phyloP scores from a whole-genome alignment of 2,797 vertebrate species.

The Periparus ater region DNA sequence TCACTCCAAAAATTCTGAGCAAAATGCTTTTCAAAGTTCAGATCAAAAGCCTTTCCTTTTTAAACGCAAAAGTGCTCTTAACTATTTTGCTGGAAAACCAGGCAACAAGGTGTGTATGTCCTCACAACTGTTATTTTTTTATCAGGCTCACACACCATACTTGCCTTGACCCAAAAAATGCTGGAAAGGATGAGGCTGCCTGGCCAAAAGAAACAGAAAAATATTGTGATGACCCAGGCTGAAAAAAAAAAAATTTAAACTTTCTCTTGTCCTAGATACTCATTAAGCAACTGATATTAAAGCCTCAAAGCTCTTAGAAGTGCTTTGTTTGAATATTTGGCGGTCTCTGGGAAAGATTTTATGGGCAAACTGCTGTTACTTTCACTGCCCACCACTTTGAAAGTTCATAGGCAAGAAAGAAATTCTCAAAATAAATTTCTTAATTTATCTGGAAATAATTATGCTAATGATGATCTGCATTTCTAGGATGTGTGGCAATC shows the following conservation, averaged over 20 bases:
- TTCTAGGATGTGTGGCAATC: background rate
- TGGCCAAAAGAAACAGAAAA: background rate
- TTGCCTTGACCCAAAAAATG: background rate
- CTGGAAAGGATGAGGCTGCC: background rate
- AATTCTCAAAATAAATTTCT: background rate
- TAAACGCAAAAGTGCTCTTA: background rate
- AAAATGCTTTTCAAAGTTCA: background rate
- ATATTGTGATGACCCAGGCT: background rate
- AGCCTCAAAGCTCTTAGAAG: background rate
- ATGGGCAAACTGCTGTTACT: background rate
- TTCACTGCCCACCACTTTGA: background rate
- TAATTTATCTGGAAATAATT: background rate
- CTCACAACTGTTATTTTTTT: background rate
- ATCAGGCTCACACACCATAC: background rate
- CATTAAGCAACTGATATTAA: background rate
- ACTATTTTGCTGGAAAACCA: background rate
- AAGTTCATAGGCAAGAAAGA: background rate
- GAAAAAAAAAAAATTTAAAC: background rate
- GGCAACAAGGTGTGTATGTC: background rate
- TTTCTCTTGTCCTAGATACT: background rate
- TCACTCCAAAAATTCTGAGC: background rate
- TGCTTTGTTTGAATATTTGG: background rate
- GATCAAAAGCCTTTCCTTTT: background rate
- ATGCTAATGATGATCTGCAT: background rate
- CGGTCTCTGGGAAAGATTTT: background rate